Conservation (phyloP, 2,797 vertebrate genomes). For the Megalops cyprinoides region DNA sequence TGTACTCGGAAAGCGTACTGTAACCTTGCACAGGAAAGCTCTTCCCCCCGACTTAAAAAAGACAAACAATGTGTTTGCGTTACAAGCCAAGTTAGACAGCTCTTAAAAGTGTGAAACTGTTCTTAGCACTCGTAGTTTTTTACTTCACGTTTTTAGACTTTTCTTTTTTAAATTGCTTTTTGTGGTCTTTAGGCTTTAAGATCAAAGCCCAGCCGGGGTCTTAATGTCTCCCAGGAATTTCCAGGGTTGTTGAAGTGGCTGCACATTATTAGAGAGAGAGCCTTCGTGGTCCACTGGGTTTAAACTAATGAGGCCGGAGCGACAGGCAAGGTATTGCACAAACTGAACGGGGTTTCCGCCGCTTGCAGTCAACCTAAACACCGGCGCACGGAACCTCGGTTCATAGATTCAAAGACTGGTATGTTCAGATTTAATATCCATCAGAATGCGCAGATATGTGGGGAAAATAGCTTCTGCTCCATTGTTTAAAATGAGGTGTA, state of each 20-base stretch:
- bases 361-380: not conserved
- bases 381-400: not conserved
- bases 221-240: conserved; percentile 44
- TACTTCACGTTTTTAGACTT: not conserved
- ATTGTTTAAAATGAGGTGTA: not conserved
- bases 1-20: conserved; percentile 4
- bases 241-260: conserved; percentile 37
- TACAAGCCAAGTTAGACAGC: not conserved
- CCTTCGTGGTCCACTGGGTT: conserved; percentile 41
- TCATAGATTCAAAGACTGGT: not conserved
- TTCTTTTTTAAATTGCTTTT: conserved; percentile 27
- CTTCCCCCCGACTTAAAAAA: conserved; percentile 30
- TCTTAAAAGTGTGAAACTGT: not conserved
- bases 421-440: not conserved
- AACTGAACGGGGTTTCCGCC: conserved; percentile 13
- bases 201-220: conserved; percentile 55
- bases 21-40: not conserved
- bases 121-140: not conserved
- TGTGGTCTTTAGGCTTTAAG: conserved; percentile 30
- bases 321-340: conserved; percentile 18
- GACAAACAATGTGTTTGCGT: not conserved
- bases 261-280: conserved; percentile 37
- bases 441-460: not conserved
- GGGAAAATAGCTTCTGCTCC: not conserved
- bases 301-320: conserved; percentile 40